Conservation (phyloP, 2,797 vertebrate species). For the Momotus momota region DNA sequence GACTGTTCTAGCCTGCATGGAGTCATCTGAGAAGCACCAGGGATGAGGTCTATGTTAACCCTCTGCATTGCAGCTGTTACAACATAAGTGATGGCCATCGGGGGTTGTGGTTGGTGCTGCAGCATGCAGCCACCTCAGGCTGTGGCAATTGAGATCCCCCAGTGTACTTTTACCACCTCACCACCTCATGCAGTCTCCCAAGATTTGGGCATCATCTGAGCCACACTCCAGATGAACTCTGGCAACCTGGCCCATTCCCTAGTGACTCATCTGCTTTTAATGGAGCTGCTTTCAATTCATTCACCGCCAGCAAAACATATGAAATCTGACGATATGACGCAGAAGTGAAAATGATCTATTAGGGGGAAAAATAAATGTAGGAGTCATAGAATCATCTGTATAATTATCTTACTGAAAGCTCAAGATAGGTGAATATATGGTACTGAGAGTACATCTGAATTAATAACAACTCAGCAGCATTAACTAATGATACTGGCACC, state of each 20-base stretch:
- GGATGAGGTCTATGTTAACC: background rate
- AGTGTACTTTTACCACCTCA: background rate
- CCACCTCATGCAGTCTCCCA: background rate
- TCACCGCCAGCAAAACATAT: background rate
- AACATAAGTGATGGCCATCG: background rate
- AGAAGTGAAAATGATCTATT: background rate
- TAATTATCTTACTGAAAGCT: background rate
- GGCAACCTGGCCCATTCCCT: background rate
- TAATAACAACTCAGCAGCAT: background rate
- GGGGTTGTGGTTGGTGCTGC: background rate
- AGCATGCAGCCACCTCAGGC: background rate
- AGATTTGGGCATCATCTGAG: background rate
- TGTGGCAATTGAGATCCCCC: background rate
- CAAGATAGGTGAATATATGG: background rate
- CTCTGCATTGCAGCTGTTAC: background rate
- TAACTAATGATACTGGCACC: background rate
- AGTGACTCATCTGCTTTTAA: background rate
- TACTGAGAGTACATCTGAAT: background rate
- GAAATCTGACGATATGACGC: background rate
- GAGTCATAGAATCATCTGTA: background rate
- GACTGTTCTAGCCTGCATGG: fast-evolving
- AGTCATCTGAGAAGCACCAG: background rate
- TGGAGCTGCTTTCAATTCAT: background rate
- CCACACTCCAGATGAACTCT: background rate
- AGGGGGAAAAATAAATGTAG: background rate